Evolutionary conservation across 1,140 invertebrate genomes (phyloP), one percentile per base, ranked within the genome.

Genomic region (Tribolium madens): DNA sequence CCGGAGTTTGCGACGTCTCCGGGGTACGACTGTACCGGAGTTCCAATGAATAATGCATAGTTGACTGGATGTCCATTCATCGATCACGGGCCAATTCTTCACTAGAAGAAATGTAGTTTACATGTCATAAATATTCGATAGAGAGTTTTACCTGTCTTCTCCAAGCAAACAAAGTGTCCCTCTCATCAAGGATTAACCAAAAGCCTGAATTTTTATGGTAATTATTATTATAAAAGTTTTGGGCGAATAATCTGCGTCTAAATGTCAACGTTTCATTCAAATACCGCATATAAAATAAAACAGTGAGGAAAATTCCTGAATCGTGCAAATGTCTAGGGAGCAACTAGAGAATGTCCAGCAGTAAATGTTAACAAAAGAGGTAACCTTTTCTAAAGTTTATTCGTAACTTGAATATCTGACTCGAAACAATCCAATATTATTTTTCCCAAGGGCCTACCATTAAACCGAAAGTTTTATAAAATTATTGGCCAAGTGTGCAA

Each of bases 61-160:
- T 57, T 50, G 52, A 57, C 71, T 76, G 60, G 71, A 76, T 79
- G 77, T 79, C 77, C 77, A 73, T 75, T 75, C 76, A 80, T 80
- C 77, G 77, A 80, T 80, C 79, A 80, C 78, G 42, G 72, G 42
- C 72, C 77, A 48, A 77, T 76, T 80, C 77, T 53, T 53, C 73
- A 17, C n/a, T 26, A 13, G 50, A 73, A 77, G 52, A 75, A 78
- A 78, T 74, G 60, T 50, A 76, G 76, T 80, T 80, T 78, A 80
- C 77, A 80, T 80, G 77, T 78, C 64, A 80, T 80, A 80, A 80
- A 80, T 80, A 80, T 80, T 78, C 46, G 69, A 80, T 77, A 10
- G 15, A 36, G 48, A 21, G 36, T 26, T 73, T 73, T 57, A 52
- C 50, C 71, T 71, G 12, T 36, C 68, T 71, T 12, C 17, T 70